Evolutionary conservation across 2,888 invertebrate genomes (phyloP), one percentile per base, ranked within the genome.

Genomic region (Tetheella fluctuosa): DNA sequence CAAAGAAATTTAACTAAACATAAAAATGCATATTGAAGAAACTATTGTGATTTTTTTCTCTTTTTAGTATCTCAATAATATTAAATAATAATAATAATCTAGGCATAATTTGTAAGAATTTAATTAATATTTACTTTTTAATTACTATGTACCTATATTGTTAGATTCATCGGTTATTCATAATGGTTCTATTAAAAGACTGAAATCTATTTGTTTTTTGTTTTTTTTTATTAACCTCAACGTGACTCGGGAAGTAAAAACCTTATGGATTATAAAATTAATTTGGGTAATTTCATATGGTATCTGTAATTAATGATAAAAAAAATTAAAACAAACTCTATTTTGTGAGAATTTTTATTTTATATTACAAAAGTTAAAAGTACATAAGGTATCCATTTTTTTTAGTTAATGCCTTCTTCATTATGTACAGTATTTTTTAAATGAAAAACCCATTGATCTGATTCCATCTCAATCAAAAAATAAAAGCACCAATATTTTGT

Each of bases 111-210:
- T 56, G 28, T 54, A 67, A 62, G 64, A 55, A 62, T 69, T 57
- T 54, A 58, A 39, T 63, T 69, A 70, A 66, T 70, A 70, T 73
- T 79, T 74, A 76, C 77, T 78, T 76, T 69, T 69, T 68, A 69
- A 74, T 79, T 82, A 76, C 73, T 80, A 73, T 74, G 79, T 84
- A 81, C 76, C 73, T 78, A 76, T 74, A 84, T 81, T 84, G 86
- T 88, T 90, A 89, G 86, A 85, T 88, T 71, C 20, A 48, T 80
- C 84, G 82, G 79, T 88, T 87, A 80, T 73, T 84, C 68, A 77
- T 83, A 84, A 86, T 84, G 85, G 86, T 90, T 91, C 86, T 90
- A 92, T 85, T 91, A 92, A 91, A 91, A 91, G 91, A 92, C 91
- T 92, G 91, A 92, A 89, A 90, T 86, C 20, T 15, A 81, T 82